These are phyloP conservation scores for Gnathonemus longibarbis DNA, from an alignment of 2,113 vertebrate genomes.

Conservation along the genomic window DNA sequence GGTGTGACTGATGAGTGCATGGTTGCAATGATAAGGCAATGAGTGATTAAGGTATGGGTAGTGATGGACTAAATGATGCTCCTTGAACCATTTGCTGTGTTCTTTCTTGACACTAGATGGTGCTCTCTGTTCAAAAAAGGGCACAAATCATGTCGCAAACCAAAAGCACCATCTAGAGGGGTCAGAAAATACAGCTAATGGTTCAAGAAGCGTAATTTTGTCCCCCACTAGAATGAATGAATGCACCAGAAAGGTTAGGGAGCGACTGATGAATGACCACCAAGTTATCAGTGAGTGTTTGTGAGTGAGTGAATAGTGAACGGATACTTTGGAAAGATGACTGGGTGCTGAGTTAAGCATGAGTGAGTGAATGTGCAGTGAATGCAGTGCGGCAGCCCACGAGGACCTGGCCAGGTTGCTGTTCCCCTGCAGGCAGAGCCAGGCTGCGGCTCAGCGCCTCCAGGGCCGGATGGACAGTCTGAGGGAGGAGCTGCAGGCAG, in stretches of 20 bases:
- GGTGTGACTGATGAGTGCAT: not conserved
- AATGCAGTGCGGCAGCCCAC: not conserved
- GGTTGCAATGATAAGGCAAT: not conserved
- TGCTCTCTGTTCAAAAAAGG: not conserved
- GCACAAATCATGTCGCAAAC: not conserved
- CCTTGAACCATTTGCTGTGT: not conserved
- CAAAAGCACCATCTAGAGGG: not conserved
- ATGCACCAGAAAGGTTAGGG: not conserved
- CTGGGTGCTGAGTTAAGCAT: not conserved
- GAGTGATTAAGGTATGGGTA: not conserved
- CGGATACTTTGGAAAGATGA: not conserved
- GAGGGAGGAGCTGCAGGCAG: constrained; percentile 49
- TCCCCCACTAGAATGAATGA: not conserved
- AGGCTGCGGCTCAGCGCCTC: constrained; percentile 39
- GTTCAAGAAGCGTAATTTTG: not conserved
- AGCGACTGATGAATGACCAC: not conserved
- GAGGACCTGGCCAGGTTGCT: not conserved
- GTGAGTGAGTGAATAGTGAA: not conserved
- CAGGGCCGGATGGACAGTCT: constrained; percentile 50
- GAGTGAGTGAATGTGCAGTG: not conserved
- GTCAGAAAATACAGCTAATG: not conserved
- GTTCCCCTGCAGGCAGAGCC: constrained; percentile 42
- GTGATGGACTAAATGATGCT: not conserved
- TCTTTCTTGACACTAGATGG: not conserved
- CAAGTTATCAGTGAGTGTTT: not conserved